phyloP scores from a whole-genome alignment of 37 sponge, comb jelly and placozoan species.

The Beroe ovata region DNA sequence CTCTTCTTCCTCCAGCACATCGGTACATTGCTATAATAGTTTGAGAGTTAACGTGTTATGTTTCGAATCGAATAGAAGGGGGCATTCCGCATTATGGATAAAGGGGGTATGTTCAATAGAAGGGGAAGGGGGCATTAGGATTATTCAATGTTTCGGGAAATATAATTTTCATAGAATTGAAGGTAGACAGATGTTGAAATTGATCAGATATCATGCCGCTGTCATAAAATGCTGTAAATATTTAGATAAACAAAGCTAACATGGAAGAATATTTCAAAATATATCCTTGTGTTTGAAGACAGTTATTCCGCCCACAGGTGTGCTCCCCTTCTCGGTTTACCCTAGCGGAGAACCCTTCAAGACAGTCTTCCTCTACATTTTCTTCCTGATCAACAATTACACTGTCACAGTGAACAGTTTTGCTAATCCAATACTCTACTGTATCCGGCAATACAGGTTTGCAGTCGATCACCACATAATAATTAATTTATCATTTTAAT shows the following conservation, averaged over 20 bases:
- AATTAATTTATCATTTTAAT: too few relatives aligned
- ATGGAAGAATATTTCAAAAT: not conserved
- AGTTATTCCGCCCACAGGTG: not conserved
- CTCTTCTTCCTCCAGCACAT: conserved; percentile 52
- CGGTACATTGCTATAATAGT: too few relatives aligned
- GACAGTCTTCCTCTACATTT: conserved; percentile 31
- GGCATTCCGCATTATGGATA: too few relatives aligned
- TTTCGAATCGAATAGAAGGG: too few relatives aligned
- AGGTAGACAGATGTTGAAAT: too few relatives aligned
- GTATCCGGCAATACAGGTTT: not conserved
- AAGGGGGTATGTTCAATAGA: too few relatives aligned
- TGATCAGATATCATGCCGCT: not conserved
- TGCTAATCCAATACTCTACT: conserved; percentile 54
- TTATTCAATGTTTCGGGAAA: too few relatives aligned
- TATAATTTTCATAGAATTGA: too few relatives aligned
- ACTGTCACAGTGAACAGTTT: conserved; percentile 64
- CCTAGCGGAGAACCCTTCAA: not conserved
- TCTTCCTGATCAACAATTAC: conserved; percentile 59
- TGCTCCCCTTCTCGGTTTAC: not conserved
- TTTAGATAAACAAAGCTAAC: not conserved
- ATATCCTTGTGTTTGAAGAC: not conserved
- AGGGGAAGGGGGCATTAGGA: too few relatives aligned
- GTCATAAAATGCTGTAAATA: not conserved
- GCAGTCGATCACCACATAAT: too few relatives aligned
- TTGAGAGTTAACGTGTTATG: too few relatives aligned